Base-by-base conservation (phyloP, 2,888 invertebrate genomes). In the Agrotis puta region DNA sequence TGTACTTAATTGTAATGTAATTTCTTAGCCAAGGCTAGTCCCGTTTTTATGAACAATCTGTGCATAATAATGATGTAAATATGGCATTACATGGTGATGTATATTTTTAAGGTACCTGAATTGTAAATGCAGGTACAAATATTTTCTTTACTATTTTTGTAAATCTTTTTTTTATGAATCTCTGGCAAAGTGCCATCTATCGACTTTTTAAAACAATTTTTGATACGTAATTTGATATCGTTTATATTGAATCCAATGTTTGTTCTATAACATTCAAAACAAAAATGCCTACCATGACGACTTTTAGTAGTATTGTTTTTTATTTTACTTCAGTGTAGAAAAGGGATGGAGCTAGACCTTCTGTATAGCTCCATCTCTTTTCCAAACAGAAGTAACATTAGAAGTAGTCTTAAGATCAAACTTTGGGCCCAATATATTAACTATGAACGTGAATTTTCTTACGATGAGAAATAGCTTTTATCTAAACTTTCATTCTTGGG, bases 21-120 rank as follows among this genome's bases (percentile, higher is more conserved):
- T 74, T 84, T 88, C 93, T 95, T 95, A 95, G 95, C 95, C 91
- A 94, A 88, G 94, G 95, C 95, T 96, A 96, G 95, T 96, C 95
- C 92, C 89, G 91, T 92, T 81, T 88, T 88, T 87, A 85, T 89
- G 91, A 92, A 91, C 88, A 90, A 92, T 39, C 84, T 94, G 92
- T 94, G 94, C 94, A 94, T 94, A 94, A 93, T 93, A 88, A 87
- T 85, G 74, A 83, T 88, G 86, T 88, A 88, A 85, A 86, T 87
- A 86, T 88, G 93, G 94, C 94, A 93, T 94, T 94, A 93, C 88
- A 86, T 76, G 83, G 85, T 86, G 85, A 88, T 89, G 85, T 83
- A 85, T 87, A 79, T 81, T 70, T 82, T 85, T 83, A 87, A 87
- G 85, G 89, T 90, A 91, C 90, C 91, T 89, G 89, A 90, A 75